Percentiles rank a stretch among this genome's conserved stretches.
Evolutionary conservation across 2,797 vertebrate species (phyloP).

Genomic region (Halcyon badia): DNA sequence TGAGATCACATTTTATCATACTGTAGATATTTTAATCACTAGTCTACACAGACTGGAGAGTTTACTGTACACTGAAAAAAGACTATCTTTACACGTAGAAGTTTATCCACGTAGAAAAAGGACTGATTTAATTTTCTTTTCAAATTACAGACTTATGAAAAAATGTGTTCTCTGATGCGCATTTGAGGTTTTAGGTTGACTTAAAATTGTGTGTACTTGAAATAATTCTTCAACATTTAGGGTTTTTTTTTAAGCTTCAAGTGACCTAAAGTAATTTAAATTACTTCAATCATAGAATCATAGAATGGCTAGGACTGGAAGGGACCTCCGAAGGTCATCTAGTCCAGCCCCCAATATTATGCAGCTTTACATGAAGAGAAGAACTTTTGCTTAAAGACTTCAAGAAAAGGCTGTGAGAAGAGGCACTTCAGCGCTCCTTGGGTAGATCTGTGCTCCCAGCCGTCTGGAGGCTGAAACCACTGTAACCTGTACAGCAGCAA

Average conservation of each 20-base stretch:
- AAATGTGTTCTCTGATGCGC: not conserved
- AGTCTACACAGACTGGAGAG: not conserved
- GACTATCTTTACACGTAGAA: not conserved
- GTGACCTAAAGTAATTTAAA: not conserved
- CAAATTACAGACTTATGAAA: not conserved
- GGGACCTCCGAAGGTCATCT: too few relatives aligned
- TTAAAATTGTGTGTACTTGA: not conserved
- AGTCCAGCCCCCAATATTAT: too few relatives aligned
- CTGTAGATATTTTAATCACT: conserved; percentile 22
- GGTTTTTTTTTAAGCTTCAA: not conserved
- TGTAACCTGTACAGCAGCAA: not conserved
- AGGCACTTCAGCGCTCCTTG: fast-evolving
- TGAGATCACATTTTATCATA: conserved; percentile 48
- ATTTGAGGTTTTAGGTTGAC: not conserved
- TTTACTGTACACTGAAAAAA: not conserved
- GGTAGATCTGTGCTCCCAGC: fast-evolving
- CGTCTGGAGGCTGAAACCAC: not conserved
- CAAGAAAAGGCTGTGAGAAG: not conserved
- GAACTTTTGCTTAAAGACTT: not conserved
- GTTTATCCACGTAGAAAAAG: not conserved
- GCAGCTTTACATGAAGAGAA: not conserved
- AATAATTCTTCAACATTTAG: not conserved
- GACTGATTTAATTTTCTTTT: not conserved
- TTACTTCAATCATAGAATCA: too few relatives aligned
- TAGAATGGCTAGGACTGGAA: too few relatives aligned